Conservation (phyloP, 2,113 vertebrate genomes). For the Scortum barcoo region DNA sequence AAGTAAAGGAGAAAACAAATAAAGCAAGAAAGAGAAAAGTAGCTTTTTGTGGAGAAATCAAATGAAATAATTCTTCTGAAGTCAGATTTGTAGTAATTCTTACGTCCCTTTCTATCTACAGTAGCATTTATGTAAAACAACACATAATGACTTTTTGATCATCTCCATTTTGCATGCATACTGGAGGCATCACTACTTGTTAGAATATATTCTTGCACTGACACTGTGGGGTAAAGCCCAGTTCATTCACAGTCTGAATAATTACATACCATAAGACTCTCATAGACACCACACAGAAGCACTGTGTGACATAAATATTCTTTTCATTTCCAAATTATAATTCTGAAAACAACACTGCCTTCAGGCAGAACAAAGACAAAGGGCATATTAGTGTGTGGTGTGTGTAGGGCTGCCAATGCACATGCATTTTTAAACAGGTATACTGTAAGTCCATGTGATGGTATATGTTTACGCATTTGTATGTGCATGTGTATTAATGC, state of each 20-base stretch:
- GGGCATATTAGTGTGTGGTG: constrained; percentile 22
- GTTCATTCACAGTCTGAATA: constrained; percentile 22
- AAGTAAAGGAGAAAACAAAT: neutral
- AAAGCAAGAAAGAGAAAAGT: neutral
- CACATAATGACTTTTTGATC: neutral
- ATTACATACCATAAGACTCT: constrained; percentile 21
- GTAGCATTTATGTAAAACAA: neutral
- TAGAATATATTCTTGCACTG: constrained; percentile 13
- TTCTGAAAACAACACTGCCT: constrained; percentile 37
- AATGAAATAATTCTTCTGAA: neutral
- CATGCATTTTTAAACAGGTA: constrained; percentile 63
- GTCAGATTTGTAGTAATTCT: neutral
- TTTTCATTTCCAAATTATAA: constrained; percentile 56
- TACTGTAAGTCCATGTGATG: constrained; percentile 14
- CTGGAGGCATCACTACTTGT: neutral
- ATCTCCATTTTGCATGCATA: neutral
- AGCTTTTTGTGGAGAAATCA: neutral
- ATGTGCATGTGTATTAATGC: neutral
- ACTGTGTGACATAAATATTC: constrained; percentile 43
- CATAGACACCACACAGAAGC: constrained; percentile 1
- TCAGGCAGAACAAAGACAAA: constrained; percentile 31
- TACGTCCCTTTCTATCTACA: neutral
- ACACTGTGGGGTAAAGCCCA: constrained; percentile 7
- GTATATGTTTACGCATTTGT: constrained; percentile 5
- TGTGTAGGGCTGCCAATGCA: neutral